Base-by-base conservation (phyloP, 2,797 vertebrate species). In the Scolopax rusticola region DNA sequence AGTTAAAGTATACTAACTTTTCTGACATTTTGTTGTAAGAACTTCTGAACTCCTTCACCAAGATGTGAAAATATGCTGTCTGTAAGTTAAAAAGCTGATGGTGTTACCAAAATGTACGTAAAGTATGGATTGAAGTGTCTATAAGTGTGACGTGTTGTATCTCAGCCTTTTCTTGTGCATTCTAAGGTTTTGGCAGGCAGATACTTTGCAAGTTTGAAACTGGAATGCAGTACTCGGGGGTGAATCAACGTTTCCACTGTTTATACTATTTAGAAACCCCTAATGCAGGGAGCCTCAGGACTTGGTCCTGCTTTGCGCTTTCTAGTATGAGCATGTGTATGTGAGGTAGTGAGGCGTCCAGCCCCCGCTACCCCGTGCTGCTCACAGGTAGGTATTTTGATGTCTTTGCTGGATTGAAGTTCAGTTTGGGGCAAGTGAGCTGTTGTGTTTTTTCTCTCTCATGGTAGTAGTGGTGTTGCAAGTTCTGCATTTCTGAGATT, bases 291-390 rank as follows among this genome's bases (percentile, higher is more conserved):
- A 50, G 36, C 7, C 38, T 53, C 51, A 53, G n/a, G 50, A 2
- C 33, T 91, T 85, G 1, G 0, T 87, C 20, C 48, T 95, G 19
- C 64, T 64, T 48, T 63, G 28, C 47, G n/a, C 56, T 79, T 63
- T 60, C 16, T 28, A 20, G 8, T 11, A 17, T 43, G 18, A 87
- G 21, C n/a, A 13, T 16, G 43, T 24, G 4, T 36, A 38, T 40
- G 32, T 24, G 57, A 80, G 19, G 25, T 20, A 12, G 16, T 51
- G 33, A 87, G 24, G n/a, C 77, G 12, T 43, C 43, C 56, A 32
- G 54, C 40, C 54, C 30, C 25, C 8, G 3, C 14, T 41, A 2
- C 7, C 38, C n/a, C 3, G 0, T 11, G 12, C 12, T 33, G 59
- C 73, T 71, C 5, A 4, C 7, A 4, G 36, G 40, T 8, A 9